phyloP scores from a whole-genome alignment of 2,888 invertebrate species.

The Eumerus sabulonum region DNA sequence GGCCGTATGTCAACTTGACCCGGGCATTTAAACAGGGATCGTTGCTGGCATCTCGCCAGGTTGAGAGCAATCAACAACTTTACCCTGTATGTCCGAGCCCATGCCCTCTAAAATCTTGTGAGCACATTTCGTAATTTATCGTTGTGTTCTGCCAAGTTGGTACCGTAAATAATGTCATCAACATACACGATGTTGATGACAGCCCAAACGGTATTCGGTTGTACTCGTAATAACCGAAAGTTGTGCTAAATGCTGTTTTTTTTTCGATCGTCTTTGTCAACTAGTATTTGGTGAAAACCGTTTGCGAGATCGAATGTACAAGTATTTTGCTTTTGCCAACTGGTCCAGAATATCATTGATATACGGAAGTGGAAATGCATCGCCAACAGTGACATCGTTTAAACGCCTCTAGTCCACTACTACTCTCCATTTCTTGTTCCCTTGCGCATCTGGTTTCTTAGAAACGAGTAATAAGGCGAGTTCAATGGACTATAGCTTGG shows the following conservation, averaged over 20 bases:
- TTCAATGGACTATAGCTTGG: slow-evolving; percentile 21
- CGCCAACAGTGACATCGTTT: too few species aligned
- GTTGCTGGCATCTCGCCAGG: too few species aligned
- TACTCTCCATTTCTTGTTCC: slow-evolving; percentile 3
- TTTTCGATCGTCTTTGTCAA: neutral
- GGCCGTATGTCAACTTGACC: too few species aligned
- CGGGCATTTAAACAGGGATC: too few species aligned
- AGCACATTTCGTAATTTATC: neutral
- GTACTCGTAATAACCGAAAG: neutral
- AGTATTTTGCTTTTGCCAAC: neutral
- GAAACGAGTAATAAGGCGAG: slow-evolving; percentile 5
- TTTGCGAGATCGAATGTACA: neutral
- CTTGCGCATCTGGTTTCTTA: slow-evolving; percentile 7
- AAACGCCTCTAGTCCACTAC: neutral
- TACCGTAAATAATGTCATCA: slow-evolving; percentile 4
- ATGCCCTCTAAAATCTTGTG: too few species aligned
- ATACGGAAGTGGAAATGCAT: too few species aligned
- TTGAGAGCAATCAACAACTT: too few species aligned
- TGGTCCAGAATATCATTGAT: too few species aligned
- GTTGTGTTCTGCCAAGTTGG: neutral
- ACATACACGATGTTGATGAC: neutral
- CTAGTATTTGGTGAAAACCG: slow-evolving; percentile 1
- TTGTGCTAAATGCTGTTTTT: slow-evolving; percentile 6
- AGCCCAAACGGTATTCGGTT: neutral
- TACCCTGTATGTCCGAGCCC: too few species aligned